These are phyloP conservation scores for Sisyra nigra DNA, from an alignment of 2,888 invertebrate species.

Conservation along the genomic window DNA sequence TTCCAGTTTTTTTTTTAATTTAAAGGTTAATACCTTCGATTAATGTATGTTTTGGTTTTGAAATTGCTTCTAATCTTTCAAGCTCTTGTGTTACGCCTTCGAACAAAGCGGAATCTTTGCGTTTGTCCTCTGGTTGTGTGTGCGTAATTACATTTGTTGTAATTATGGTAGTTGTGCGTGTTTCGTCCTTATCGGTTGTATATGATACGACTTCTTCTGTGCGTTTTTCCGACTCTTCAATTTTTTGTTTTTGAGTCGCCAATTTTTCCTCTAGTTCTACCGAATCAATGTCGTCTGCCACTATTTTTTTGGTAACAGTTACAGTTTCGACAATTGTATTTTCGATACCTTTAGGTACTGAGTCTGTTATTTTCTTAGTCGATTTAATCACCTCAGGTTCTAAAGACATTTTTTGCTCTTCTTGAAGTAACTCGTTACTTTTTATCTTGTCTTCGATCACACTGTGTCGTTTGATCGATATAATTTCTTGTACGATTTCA, in stretches of 20 bases:
- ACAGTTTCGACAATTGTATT: slow-evolving; percentile 13
- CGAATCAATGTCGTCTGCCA: slow-evolving; percentile 25
- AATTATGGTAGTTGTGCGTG: slow-evolving; percentile 10
- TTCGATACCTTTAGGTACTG: slow-evolving; percentile 10
- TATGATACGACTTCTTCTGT: slow-evolving; percentile 11
- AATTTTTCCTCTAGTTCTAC: slow-evolving; percentile 22
- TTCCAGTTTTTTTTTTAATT: slow-evolving; percentile 2
- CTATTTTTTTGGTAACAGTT: slow-evolving; percentile 20
- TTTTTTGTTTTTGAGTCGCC: slow-evolving; percentile 14
- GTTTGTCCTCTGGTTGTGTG: slow-evolving; percentile 13
- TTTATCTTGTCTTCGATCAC: slow-evolving; percentile 32
- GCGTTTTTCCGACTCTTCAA: slow-evolving; percentile 12
- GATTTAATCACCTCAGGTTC: slow-evolving; percentile 11
- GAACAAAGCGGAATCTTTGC: slow-evolving; percentile 26
- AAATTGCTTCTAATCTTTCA: slow-evolving; percentile 22
- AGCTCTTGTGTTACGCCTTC: slow-evolving; percentile 28
- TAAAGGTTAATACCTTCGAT: slow-evolving; percentile 17
- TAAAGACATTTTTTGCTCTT: slow-evolving; percentile 23
- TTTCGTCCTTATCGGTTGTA: slow-evolving; percentile 5
- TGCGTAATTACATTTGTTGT: slow-evolving; percentile 9
- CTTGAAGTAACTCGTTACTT: slow-evolving; percentile 9
- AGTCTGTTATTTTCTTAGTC: slow-evolving; percentile 15
- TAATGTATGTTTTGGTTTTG: slow-evolving; percentile 15
- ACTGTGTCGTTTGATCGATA: slow-evolving; percentile 50
- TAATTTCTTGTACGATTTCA: slow-evolving; percentile 57